These are phyloP conservation scores for pig (Sus scrofa) DNA, from an alignment of 2,113 vertebrate genomes.

Conservation along the genomic window DNA sequence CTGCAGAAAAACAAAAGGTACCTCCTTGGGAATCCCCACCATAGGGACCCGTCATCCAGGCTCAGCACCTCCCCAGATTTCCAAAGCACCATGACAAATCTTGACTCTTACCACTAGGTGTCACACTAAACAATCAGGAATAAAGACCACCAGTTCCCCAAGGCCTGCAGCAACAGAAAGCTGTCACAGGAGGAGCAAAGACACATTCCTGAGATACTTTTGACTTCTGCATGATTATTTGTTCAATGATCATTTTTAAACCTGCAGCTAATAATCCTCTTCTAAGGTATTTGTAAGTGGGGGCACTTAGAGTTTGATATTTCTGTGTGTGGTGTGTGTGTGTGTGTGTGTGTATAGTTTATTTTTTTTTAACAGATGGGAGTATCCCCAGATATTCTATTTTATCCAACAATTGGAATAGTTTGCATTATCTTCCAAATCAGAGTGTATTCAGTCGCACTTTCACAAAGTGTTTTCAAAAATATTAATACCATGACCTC, in stretches of 20 bases:
- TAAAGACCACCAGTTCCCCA: neutral
- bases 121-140: constrained; percentile 53
- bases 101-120: constrained; percentile 1
- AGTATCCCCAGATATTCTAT: neutral
- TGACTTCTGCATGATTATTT: neutral
- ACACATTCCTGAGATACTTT: neutral
- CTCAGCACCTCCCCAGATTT: constrained; percentile 61
- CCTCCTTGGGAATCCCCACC: constrained; percentile 83
- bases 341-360: no score
- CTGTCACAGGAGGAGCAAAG: neutral
- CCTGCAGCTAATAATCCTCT: neutral
- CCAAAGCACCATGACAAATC: constrained; percentile 61
- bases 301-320: neutral
- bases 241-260: constrained; percentile 22
- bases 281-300: neutral
- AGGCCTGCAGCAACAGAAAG: neutral
- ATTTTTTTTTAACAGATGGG: neutral
- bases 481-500: neutral
- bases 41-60: constrained; percentile 79
- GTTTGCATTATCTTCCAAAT: constrained; percentile 39
- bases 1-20: constrained; percentile 82
- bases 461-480: constrained; percentile 61
- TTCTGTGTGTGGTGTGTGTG: no score
- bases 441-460: constrained; percentile 3
- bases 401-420: constrained; percentile 2